phyloP scores from a whole-genome alignment of 2,888 invertebrate species.

The Campoletis raptor region DNA sequence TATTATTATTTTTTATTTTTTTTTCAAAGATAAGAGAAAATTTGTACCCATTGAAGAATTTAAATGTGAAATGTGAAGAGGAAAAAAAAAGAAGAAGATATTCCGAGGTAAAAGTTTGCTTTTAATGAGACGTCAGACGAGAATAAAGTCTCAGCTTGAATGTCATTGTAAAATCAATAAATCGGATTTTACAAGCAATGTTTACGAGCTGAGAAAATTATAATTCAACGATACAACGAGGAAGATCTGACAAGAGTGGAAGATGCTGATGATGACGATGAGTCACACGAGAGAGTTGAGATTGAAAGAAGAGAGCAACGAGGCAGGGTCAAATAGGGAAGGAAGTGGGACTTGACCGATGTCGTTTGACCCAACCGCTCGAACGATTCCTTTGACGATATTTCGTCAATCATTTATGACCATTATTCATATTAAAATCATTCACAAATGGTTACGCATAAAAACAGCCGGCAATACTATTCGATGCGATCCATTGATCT shows the following conservation, averaged over 20 bases:
- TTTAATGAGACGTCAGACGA: background rate
- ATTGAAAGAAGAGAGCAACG: conserved; percentile 80
- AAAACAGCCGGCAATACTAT: background rate
- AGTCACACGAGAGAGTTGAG: conserved; percentile 81
- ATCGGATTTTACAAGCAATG: background rate
- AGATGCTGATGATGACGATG: conserved; percentile 78
- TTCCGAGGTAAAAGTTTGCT: background rate
- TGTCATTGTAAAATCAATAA: background rate
- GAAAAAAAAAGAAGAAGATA: background rate
- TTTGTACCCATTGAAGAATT: no score
- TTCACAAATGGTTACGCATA: background rate
- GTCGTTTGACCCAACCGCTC: conserved; percentile 79
- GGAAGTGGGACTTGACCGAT: conserved; percentile 82
- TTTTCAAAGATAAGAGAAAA: no score
- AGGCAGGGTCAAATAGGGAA: conserved; percentile 81
- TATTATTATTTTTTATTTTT: no score
- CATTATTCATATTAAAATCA: background rate
- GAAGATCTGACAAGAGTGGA: conserved; percentile 69
- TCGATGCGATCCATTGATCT: conserved; percentile 81
- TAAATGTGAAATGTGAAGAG: no score
- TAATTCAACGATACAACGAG: conserved; percentile 50
- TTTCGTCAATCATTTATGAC: conserved; percentile 77
- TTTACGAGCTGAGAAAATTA: conserved; percentile 12
- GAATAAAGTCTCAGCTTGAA: background rate
- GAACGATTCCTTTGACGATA: conserved; percentile 43